Evolutionary conservation across 92 coral and sea anemone genomes (phyloP).

Genomic region (Scolanthus callimorphus): DNA sequence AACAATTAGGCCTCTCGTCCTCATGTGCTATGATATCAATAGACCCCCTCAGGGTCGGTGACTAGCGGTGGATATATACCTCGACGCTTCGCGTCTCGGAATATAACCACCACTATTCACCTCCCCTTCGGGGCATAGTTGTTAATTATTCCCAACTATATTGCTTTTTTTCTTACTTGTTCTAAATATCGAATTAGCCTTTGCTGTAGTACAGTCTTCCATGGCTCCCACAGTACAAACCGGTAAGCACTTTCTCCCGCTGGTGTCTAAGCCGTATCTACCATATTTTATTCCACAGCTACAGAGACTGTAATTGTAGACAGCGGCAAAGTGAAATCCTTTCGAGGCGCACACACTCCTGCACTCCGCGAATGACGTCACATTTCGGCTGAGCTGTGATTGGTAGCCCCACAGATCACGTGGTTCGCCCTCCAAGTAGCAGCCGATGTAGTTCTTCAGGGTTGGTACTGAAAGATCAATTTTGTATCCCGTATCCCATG

Average conservation of each 20-base stretch:
- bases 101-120: no score
- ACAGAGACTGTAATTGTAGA: slow-evolving; percentile 10
- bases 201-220: background rate
- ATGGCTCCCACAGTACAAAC: background rate
- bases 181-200: slow-evolving; percentile 3
- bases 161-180: slow-evolving; percentile 8
- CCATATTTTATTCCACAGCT: slow-evolving; percentile 21
- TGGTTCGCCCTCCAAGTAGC: slow-evolving; percentile 3
- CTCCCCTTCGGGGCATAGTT: no score
- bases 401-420: slow-evolving; percentile 18
- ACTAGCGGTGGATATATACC: no score
- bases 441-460: slow-evolving; percentile 12
- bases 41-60: no score
- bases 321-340: slow-evolving; percentile 24
- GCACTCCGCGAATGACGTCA: background rate
- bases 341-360: background rate
- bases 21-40: no score
- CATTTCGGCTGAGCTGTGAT: background rate
- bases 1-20: no score
- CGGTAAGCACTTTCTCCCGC: background rate
- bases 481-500: no score
- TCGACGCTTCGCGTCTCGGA: no score
- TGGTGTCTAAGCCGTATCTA: slow-evolving; percentile 5
- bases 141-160: no score
- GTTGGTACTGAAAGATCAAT: no score